Evolutionary conservation across 2,113 vertebrate species (phyloP).

Genomic region (Clarias gariepinus): DNA sequence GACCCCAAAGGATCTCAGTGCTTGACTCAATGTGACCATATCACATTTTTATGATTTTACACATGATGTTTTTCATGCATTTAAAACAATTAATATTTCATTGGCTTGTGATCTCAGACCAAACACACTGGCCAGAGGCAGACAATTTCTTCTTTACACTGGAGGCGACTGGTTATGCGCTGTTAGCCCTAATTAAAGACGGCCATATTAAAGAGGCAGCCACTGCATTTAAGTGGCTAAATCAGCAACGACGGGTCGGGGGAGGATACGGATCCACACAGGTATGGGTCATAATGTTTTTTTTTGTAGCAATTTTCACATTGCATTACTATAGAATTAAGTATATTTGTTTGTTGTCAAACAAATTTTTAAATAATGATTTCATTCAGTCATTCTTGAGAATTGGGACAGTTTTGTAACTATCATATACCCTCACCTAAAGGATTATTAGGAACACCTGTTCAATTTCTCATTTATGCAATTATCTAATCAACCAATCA

Average conservation of each 20-base stretch:
- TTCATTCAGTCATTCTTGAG: too few relatives aligned
- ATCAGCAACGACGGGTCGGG: conserved; percentile 63
- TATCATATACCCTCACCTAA: too few relatives aligned
- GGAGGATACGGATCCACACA: conserved; percentile 74
- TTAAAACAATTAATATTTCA: neutral
- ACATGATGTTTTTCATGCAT: neutral
- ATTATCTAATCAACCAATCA: too few relatives aligned
- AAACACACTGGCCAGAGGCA: conserved; percentile 64
- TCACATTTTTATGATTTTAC: neutral
- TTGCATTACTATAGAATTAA: neutral
- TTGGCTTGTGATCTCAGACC: conserved; percentile 39
- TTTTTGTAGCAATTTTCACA: neutral
- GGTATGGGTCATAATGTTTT: conserved; percentile 56
- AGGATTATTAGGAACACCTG: too few relatives aligned
- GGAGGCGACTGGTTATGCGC: too few relatives aligned
- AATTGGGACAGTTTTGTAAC: too few relatives aligned
- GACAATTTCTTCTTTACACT: conserved; percentile 60
- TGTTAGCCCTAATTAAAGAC: conserved; percentile 69
- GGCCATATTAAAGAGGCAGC: conserved; percentile 57
- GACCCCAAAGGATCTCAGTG: neutral
- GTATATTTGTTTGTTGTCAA: too few relatives aligned
- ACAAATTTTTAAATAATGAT: too few relatives aligned
- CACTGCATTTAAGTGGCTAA: conserved; percentile 68
- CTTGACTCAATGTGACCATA: neutral
- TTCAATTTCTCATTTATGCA: too few relatives aligned